A percentile compares a stretch with the other conserved stretches of the same genome.
These are phyloP conservation scores for Ooceraea biroi DNA, from an alignment of 1,140 invertebrate genomes.

Conservation along the genomic window DNA sequence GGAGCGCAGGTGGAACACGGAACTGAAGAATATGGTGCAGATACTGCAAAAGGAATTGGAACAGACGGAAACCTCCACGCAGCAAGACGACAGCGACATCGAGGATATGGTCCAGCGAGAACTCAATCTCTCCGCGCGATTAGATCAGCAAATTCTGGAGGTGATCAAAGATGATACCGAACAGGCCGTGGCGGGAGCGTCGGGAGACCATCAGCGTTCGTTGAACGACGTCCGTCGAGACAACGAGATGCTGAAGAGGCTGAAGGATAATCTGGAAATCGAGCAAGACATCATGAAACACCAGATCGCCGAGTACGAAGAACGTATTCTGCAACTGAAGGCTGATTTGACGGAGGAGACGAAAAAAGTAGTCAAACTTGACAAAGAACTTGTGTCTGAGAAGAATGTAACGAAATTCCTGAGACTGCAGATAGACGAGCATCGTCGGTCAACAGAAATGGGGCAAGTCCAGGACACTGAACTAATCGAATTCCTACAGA, in stretches of 20 bases:
- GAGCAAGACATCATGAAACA: constrained; percentile 81
- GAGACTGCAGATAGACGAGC: constrained; percentile 78
- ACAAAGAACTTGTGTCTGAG: constrained; percentile 80
- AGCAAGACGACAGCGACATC: constrained; percentile 83
- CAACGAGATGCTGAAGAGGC: constrained; percentile 84
- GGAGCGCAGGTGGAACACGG: constrained; percentile 80
- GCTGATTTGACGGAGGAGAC: constrained; percentile 78
- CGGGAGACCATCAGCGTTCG: constrained; percentile 72
- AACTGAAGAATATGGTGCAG: constrained; percentile 81
- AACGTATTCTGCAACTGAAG: constrained; percentile 82
- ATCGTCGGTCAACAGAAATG: constrained; percentile 72
- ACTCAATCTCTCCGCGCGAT: constrained; percentile 87
- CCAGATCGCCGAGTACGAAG: constrained; percentile 82
- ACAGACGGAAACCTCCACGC: constrained; percentile 69
- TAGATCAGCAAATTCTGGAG: constrained; percentile 87
- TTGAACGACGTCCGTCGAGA: constrained; percentile 79
- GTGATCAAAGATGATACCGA: constrained; percentile 86
- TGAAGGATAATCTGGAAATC: constrained; percentile 83
- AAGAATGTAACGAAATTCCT: constrained; percentile 76
- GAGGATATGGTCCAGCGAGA: constrained; percentile 89
- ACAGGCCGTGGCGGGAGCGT: constrained; percentile 73
- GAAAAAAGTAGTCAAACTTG: constrained; percentile 74
- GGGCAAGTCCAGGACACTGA: constrained; percentile 81
- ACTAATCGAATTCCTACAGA: constrained; percentile 79
- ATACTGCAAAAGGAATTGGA: constrained; percentile 81